Base-by-base conservation (phyloP, 1,140 invertebrate species). In the Microplitis demolitor region DNA sequence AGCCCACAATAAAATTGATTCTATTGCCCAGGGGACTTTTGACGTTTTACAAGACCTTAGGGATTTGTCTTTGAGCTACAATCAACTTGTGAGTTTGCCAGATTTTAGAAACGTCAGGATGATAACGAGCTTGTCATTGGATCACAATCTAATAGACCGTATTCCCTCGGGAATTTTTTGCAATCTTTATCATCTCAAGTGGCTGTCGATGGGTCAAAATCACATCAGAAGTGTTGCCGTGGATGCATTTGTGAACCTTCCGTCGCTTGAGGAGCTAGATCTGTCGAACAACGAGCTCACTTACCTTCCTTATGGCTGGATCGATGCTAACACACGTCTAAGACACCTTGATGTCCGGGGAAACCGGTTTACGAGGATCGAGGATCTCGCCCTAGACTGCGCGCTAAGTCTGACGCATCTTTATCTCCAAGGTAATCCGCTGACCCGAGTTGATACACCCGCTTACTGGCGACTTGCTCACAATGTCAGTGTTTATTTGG, bases 281-380 rank as follows among this genome's bases (percentile, higher is more conserved):
- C 73, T 87, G 0, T 85, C 85, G 0, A 66, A 79, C 54, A 87
- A 87, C 60, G 69, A 69, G 31, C 62, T 87, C 13, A 61, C 69
- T n/a, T 76, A 80, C 35, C 68, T 86, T 9, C 79, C 80, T 0
- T 8, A n/a, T 0, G 72, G 76, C 39, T 84, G 79, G 80, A 75
- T 82, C 13, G 76, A 33, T 75, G 75, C 31, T 74, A 78, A 37
- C 76, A 66, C 67, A 11, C 78, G 68, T 68, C 50, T 85, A 0
- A 76, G 67, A 1, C 73, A 77, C 3, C 53, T 85, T 4, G 80
- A 84, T 66, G 76, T 84, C 0, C 75, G 81, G 1, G 77, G 75
- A 31, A 85, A 85, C 74, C 73, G 66, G 14, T 84, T 85, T 13
- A 79, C 76, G 0, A 78, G 61, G n/a, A 56, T 81, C 60, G 79